These are phyloP conservation scores for Petrocephalus microphthalmus DNA, from an alignment of 2,113 vertebrate genomes.

Conservation along the genomic window DNA sequence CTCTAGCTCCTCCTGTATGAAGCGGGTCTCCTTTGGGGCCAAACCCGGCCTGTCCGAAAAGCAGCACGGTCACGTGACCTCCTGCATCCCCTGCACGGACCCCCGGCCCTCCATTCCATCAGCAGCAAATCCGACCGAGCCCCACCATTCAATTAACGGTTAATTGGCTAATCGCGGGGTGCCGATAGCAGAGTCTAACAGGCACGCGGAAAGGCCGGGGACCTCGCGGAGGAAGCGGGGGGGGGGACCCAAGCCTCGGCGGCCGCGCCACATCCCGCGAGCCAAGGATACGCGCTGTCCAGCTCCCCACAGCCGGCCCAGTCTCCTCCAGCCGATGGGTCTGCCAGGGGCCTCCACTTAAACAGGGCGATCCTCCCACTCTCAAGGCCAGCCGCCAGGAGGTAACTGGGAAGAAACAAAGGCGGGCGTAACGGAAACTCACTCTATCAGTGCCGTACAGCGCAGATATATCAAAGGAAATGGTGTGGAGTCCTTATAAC, in stretches of 20 bases:
- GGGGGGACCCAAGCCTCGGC: no score
- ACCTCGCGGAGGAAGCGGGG: neutral
- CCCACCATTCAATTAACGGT: neutral
- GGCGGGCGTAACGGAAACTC: neutral
- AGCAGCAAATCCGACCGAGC: neutral
- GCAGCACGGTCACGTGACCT: neutral
- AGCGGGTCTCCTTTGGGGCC: neutral
- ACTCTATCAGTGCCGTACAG: neutral
- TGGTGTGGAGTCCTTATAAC: neutral
- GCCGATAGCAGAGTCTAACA: neutral
- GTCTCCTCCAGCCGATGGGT: constrained; percentile 56
- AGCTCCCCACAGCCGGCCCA: constrained; percentile 72
- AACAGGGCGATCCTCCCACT: constrained; percentile 75
- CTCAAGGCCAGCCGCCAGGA: constrained; percentile 83
- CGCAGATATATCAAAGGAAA: neutral
- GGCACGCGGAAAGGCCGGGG: neutral
- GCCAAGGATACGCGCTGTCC: constrained; percentile 67
- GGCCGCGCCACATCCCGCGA: neutral
- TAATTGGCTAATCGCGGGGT: neutral
- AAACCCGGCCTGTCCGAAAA: neutral
- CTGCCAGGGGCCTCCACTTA: constrained; percentile 68
- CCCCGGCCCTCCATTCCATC: neutral
- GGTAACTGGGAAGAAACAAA: constrained; percentile 57
- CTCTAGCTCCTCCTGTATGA: neutral
- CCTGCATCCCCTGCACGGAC: neutral